Evolutionary conservation across 2,888 invertebrate genomes (phyloP).

Genomic region (Horisme vitalbata): DNA sequence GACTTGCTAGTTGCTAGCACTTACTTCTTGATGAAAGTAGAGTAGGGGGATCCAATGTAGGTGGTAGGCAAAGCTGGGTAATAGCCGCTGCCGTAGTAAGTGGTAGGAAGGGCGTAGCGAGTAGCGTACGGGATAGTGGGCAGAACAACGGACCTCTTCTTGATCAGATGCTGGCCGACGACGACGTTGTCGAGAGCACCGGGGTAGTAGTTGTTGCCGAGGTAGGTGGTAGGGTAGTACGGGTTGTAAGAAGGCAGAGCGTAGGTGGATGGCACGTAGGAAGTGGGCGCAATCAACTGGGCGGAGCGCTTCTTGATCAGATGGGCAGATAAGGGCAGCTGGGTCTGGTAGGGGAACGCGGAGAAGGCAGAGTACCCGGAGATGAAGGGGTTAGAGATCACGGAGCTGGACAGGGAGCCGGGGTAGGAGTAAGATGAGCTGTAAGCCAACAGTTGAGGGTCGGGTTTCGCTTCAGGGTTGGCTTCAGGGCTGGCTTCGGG

Average conservation of each 20-base stretch:
- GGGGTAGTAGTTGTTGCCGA: conserved; percentile 15
- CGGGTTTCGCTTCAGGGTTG: conserved; percentile 22
- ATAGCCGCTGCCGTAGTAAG: conserved; percentile 24
- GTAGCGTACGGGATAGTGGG: conserved; percentile 7
- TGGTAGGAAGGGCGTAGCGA: conserved; percentile 13
- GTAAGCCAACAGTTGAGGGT: conserved; percentile 37
- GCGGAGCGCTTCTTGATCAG: too few species aligned
- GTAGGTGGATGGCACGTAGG: conserved; percentile 29
- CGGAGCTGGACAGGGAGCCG: conserved; percentile 4
- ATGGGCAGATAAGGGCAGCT: conserved; percentile 33
- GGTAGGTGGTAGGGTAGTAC: conserved; percentile 21
- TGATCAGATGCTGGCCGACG: conserved; percentile 26
- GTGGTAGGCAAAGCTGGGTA: conserved; percentile 21
- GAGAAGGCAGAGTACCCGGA: conserved; percentile 10
- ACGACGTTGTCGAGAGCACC: conserved; percentile 8
- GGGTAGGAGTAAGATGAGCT: conserved; percentile 25
- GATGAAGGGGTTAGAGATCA: conserved; percentile 15
- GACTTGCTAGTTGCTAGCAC: conserved; percentile 1
- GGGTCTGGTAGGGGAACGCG: conserved; percentile 10
- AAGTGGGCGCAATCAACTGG: conserved; percentile 24
- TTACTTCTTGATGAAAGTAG: conserved; percentile 36
- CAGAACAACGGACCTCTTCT: conserved; percentile 35
- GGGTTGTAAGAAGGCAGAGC: conserved; percentile 19
- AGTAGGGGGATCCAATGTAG: conserved; percentile 28
- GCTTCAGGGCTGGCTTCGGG: conserved; percentile 12